Base-by-base conservation (phyloP, 2,797 vertebrate species). In the Philypnodon macrostomus region DNA sequence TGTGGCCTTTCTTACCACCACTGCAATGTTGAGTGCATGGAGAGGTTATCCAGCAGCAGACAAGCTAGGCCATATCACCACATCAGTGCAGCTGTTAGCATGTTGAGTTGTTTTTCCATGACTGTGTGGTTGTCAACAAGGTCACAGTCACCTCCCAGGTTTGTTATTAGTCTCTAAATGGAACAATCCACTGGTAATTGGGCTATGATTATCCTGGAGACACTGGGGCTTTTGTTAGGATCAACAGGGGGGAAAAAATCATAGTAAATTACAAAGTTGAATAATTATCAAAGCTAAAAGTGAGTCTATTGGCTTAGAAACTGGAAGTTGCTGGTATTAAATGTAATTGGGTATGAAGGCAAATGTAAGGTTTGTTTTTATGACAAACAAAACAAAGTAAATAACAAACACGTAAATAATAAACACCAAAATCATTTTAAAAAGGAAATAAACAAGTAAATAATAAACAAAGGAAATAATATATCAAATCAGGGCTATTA, bases 31-130 rank as follows among this genome's bases (percentile, higher is more conserved):
- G 46, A 32, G 70, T 27, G 52, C 53, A 48, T 69, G n/a, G n/a
- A n/a, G n/a, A n/a, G n/a, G 69, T 67, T 49, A 31, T 65, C 48
- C 64, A 53, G 67, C 58, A 50, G 65, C n/a, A n/a, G n/a, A n/a
- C n/a, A n/a, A n/a, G n/a, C n/a, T n/a, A n/a, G n/a, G n/a, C n/a
- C n/a, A n/a, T 60, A 37, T 32, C 56, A 13, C 58, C 46, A 53
- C 44, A 13, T 53, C 42, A 1, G 51, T 1, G 38, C 48, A 63
- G 31, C 48, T 32, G 49, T 56, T 30, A 27, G 61, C 54, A 57
- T 53, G 45, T 34, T 31, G 42, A 13, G 17, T 60, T 29, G 31
- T 40, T 33, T 51, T 67, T 51, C 47, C 21, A 27, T 54, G 23
- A 5, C 23, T 10, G 38, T 2, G 24, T 58, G 38, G 40, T 52